Conservation (phyloP, 2,888 invertebrate genomes). For the Germaria angustata region DNA sequence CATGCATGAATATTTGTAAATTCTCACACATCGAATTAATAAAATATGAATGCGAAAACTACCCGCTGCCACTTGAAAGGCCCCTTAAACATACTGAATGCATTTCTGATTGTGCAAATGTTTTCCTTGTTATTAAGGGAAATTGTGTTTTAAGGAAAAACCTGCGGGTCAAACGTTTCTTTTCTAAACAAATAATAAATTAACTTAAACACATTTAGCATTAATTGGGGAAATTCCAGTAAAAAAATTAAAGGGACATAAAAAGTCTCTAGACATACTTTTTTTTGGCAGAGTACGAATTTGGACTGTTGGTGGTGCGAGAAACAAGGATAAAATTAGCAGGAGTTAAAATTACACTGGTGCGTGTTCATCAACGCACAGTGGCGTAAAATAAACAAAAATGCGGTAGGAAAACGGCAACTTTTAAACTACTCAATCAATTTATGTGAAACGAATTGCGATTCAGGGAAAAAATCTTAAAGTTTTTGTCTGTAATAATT, state of each 20-base stretch:
- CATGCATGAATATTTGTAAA: background rate
- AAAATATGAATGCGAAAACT: conserved; percentile 8
- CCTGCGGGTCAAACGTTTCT: conserved; percentile 61
- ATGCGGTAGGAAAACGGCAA: too few relatives aligned
- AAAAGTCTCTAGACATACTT: background rate
- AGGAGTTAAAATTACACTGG: conserved; percentile 7
- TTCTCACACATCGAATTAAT: background rate
- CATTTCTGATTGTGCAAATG: conserved; percentile 34
- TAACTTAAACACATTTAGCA: conserved; percentile 5
- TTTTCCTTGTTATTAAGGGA: conserved; percentile 18
- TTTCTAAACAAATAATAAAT: background rate
- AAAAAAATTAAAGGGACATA: background rate
- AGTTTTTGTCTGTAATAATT: too few relatives aligned
- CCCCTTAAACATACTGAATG: background rate
- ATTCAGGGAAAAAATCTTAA: too few relatives aligned
- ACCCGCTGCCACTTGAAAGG: conserved; percentile 17
- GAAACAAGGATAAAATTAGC: background rate
- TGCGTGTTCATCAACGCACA: conserved; percentile 14
- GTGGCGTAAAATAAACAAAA: too few relatives aligned
- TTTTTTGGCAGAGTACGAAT: background rate
- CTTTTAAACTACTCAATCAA: too few relatives aligned
- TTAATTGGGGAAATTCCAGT: conserved; percentile 21
- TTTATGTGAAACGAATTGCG: too few relatives aligned
- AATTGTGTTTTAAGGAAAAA: conserved; percentile 44
- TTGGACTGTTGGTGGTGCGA: conserved; percentile 38